phyloP scores from a whole-genome alignment of 2,888 invertebrate species.

The Agrypnus murinus region DNA sequence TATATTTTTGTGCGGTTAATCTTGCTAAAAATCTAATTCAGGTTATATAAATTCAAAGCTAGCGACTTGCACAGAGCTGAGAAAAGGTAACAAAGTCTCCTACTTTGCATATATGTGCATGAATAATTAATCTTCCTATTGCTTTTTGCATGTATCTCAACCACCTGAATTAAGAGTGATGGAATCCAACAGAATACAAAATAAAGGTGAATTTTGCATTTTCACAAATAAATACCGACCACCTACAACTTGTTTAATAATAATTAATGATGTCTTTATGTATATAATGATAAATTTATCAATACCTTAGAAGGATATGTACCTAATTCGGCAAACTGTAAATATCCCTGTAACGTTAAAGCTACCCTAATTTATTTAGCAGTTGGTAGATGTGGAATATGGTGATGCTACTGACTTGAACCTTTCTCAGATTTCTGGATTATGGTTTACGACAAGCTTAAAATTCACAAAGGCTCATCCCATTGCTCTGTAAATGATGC shows the following conservation, averaged over 20 bases:
- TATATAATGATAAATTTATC: background rate
- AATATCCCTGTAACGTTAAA: background rate
- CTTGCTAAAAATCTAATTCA: background rate
- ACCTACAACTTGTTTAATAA: no score
- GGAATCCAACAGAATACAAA: constrained; percentile 18
- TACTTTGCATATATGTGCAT: constrained; percentile 30
- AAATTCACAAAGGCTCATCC: constrained; percentile 33
- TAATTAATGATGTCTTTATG: background rate
- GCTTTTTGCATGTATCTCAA: constrained; percentile 19
- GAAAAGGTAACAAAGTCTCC: constrained; percentile 28
- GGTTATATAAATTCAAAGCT: constrained; percentile 13
- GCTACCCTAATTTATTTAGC: constrained; percentile 18
- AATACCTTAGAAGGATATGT: constrained; percentile 4
- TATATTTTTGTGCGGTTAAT: background rate
- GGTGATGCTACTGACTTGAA: background rate
- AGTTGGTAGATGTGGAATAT: background rate
- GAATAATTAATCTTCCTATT: constrained; percentile 27
- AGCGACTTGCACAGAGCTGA: constrained; percentile 10
- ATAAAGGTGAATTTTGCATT: constrained; percentile 15
- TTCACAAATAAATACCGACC: constrained; percentile 23
- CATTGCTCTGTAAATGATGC: constrained; percentile 25
- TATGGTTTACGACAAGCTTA: constrained; percentile 29
- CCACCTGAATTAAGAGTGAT: constrained; percentile 19
- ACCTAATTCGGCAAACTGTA: no score
- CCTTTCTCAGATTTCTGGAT: constrained; percentile 22